Conservation (phyloP, 1,140 invertebrate genomes). For the Nylanderia fulva region DNA sequence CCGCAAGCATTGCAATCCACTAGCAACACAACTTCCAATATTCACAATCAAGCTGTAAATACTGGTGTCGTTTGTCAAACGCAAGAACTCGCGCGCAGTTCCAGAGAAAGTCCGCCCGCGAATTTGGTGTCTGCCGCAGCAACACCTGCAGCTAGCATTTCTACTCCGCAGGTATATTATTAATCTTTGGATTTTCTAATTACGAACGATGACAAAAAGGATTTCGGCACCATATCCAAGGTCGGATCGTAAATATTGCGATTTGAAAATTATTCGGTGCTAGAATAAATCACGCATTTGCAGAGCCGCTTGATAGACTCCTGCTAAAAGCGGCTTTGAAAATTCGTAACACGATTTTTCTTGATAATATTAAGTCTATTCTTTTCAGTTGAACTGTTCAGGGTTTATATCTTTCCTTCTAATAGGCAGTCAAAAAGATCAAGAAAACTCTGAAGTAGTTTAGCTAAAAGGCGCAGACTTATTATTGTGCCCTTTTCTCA, state of each 20-base stretch:
- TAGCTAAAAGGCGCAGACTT: too few relatives aligned
- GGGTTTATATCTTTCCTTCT: too few relatives aligned
- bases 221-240: conserved; percentile 35
- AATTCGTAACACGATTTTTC: conserved; percentile 49
- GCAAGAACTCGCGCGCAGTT: conserved; percentile 82
- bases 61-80: conserved; percentile 83
- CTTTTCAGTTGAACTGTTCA: too few relatives aligned
- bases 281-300: conserved; percentile 55
- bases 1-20: conserved; percentile 66
- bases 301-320: conserved; percentile 23
- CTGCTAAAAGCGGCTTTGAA: conserved; percentile 58
- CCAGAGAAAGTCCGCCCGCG: conserved; percentile 83
- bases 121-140: conserved; percentile 80
- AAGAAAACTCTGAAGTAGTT: too few relatives aligned
- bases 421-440: too few relatives aligned
- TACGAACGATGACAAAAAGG: background rate
- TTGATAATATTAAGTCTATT: too few relatives aligned
- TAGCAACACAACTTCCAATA: conserved; percentile 75
- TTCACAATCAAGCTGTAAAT: conserved; percentile 82
- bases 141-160: conserved; percentile 82
- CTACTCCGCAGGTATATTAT: conserved; percentile 82
- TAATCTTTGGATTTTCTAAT: background rate
- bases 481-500: too few relatives aligned
- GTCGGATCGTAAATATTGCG: conserved; percentile 38
- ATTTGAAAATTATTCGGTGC: conserved; percentile 71